Evolutionary conservation across 2,113 vertebrate species (phyloP).

Genomic region (Opisthocomus hoazin): DNA sequence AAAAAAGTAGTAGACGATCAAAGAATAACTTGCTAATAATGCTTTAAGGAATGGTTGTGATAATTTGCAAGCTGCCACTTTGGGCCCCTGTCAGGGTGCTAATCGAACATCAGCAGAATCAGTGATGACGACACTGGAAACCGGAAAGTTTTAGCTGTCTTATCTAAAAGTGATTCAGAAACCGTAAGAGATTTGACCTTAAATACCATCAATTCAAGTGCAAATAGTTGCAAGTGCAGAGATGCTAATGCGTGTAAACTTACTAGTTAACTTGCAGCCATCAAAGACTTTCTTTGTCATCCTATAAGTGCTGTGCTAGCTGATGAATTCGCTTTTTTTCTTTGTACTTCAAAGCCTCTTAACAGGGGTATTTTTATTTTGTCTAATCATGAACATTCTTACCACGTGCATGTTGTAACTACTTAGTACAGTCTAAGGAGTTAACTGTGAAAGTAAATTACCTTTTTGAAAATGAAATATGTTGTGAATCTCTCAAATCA

Average conservation of each 20-base stretch:
- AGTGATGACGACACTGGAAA: not conserved
- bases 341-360: not conserved
- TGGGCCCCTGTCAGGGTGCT: not conserved
- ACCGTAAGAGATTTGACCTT: not conserved
- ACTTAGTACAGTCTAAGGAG: not conserved
- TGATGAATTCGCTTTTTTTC: not conserved
- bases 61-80: not conserved
- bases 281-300: not conserved
- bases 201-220: not conserved
- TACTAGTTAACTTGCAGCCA: not conserved
- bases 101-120: not conserved
- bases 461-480: rapidly evolving
- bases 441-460: not conserved
- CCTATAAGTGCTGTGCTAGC: not conserved
- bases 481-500: not conserved
- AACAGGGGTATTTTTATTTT: not conserved
- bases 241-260: not conserved
- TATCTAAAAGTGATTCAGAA: not conserved
- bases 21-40: not conserved
- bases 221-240: not conserved
- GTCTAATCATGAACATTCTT: not conserved
- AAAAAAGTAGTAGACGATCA: not conserved
- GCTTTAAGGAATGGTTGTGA: not conserved
- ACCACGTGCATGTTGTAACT: not conserved
- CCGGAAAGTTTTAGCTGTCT: not conserved